A percentile compares a stretch with the other conserved stretches of the same genome.
Evolutionary conservation across 2,888 invertebrate species (phyloP).

Genomic region (Lepeophtheirus nordmannii): DNA sequence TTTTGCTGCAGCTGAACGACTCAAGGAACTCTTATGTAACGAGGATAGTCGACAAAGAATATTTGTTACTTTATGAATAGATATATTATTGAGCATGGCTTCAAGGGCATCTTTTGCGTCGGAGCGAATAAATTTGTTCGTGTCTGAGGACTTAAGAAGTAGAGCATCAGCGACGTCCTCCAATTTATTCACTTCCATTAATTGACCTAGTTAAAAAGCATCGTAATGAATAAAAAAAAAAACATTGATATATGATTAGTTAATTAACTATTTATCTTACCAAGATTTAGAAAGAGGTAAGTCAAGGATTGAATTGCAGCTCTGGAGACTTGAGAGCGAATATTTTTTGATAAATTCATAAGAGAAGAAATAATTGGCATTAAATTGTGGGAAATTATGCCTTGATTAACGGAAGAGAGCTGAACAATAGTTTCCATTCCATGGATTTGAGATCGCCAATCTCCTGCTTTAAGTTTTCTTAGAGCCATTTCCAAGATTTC

Average conservation of each 20-base stretch:
- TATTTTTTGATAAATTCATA: not conserved
- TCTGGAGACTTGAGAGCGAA: not conserved
- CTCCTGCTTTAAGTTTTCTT: not conserved
- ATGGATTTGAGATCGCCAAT: not conserved
- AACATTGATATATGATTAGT: not conserved
- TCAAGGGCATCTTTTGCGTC: conserved; percentile 71
- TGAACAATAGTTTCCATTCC: conserved; percentile 6
- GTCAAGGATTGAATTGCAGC: not conserved
- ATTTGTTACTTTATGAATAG: not conserved
- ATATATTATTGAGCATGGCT: conserved; percentile 31
- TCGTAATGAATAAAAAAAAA: not conserved
- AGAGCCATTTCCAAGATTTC: not conserved
- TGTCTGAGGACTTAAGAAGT: conserved; percentile 76
- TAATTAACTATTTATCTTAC: not conserved
- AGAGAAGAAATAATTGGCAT: not conserved
- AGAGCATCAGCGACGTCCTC: conserved; percentile 68
- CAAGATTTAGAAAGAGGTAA: conserved; percentile 13
- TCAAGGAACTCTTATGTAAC: not conserved
- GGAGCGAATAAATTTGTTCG: conserved; percentile 75
- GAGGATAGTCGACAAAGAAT: not conserved
- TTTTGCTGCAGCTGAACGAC: not conserved
- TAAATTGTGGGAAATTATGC: too few relatives aligned
- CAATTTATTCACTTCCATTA: conserved; percentile 46
- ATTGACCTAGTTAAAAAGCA: not conserved
- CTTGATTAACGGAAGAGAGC: not conserved